These are phyloP conservation scores for Hyperoodon ampullatus DNA, from an alignment of 2,113 vertebrate genomes.

Conservation along the genomic window DNA sequence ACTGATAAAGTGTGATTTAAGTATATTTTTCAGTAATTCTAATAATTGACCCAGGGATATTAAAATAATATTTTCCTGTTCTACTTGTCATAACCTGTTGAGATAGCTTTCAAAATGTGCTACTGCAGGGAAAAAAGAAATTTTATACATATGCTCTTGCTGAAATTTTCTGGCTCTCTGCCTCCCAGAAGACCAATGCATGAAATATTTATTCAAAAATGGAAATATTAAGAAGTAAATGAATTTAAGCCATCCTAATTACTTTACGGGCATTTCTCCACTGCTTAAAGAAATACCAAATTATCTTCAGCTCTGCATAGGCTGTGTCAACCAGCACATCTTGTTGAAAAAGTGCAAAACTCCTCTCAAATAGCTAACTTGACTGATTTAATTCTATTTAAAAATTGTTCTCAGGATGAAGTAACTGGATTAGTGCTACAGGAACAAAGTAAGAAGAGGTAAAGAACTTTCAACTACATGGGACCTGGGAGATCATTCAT, in stretches of 20 bases:
- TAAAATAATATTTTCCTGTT: conserved; percentile 78
- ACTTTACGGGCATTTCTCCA: conserved; percentile 51
- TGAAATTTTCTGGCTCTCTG: conserved; percentile 64
- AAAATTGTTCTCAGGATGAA: conserved; percentile 8
- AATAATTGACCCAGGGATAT: conserved; percentile 77
- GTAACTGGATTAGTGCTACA: background rate
- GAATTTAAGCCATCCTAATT: conserved; percentile 73
- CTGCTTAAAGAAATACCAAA: conserved; percentile 53
- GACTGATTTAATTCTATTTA: background rate
- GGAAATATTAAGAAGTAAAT: conserved; percentile 75
- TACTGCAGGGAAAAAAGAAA: conserved; percentile 55
- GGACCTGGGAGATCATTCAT: background rate
- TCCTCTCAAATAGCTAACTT: conserved; percentile 7
- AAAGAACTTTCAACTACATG: background rate
- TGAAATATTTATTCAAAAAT: conserved; percentile 80
- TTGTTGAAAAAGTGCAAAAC: conserved; percentile 33
- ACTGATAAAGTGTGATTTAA: conserved; percentile 61
- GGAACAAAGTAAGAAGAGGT: background rate
- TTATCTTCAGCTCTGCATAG: background rate
- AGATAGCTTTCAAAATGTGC: conserved; percentile 73
- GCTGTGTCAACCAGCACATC: background rate
- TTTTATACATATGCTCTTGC: conserved; percentile 66
- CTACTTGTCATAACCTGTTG: conserved; percentile 79
- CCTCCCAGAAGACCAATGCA: conserved; percentile 69
- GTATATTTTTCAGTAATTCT: conserved; percentile 68